phyloP scores from a whole-genome alignment of 2,113 vertebrate species.

The Laticauda laticaudata region DNA sequence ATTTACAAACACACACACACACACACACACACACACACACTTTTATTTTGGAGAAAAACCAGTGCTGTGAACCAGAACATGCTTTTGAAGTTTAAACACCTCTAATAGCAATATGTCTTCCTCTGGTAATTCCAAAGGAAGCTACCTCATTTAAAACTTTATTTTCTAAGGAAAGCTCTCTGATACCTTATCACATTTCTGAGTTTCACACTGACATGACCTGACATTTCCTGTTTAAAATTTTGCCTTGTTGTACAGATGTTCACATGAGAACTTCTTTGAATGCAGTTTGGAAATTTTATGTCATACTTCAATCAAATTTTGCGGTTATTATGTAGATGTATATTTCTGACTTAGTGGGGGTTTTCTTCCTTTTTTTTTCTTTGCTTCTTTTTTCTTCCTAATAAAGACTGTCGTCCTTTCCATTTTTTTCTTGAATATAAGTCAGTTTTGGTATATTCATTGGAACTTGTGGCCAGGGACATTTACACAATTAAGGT shows the following conservation, averaged over 20 bases:
- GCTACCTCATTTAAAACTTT: slow-evolving; percentile 47
- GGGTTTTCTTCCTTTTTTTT: neutral
- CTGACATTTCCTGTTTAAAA: slow-evolving; percentile 49
- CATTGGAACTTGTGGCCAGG: neutral
- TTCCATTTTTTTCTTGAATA: neutral
- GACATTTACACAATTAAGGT: neutral
- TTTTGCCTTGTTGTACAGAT: neutral
- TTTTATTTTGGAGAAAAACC: neutral
- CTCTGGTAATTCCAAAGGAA: slow-evolving; percentile 54
- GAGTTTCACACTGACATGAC: slow-evolving; percentile 55
- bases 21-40: too few species aligned
- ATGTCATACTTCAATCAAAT: neutral
- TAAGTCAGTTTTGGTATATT: neutral
- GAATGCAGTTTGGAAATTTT: neutral
- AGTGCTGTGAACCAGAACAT: neutral
- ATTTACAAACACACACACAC: neutral
- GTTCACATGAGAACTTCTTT: neutral
- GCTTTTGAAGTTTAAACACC: slow-evolving; percentile 46
- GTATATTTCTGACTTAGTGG: neutral
- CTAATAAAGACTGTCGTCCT: neutral
- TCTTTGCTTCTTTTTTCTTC: neutral
- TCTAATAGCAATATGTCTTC: slow-evolving; percentile 45
- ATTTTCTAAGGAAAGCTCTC: slow-evolving; percentile 65
- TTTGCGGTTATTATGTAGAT: neutral
- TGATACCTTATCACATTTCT: slow-evolving; percentile 47